A percentile compares a stretch with the other conserved stretches of the same genome.
phyloP scores from a whole-genome alignment of 1,140 invertebrate species.

The Bombus sibiricus region DNA sequence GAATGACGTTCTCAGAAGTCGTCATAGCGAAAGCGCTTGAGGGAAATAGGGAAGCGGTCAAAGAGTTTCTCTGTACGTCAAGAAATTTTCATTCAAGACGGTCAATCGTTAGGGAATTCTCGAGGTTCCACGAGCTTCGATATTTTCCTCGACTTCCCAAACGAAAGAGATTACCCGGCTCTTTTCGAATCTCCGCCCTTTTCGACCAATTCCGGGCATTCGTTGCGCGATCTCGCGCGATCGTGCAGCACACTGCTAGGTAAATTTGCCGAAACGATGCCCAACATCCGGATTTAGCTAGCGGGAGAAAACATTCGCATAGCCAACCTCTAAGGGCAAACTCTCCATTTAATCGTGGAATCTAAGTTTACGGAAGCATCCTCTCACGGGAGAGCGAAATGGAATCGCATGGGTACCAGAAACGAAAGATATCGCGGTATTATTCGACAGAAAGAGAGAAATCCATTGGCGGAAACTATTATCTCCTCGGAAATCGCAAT shows the following conservation, averaged over 20 bases:
- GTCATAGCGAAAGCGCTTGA: background rate
- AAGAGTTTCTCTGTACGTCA: background rate
- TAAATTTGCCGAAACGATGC: slow-evolving; percentile 3
- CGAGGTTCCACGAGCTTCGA: background rate
- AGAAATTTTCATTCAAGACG: slow-evolving; percentile 25
- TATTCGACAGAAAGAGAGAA: too few relatives aligned
- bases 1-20: background rate
- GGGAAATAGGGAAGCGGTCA: background rate
- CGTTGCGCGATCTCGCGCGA: background rate
- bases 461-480: background rate
- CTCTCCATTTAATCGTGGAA: slow-evolving; percentile 29
- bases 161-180: background rate
- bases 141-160: background rate
- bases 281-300: background rate
- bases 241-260: background rate
- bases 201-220: too few relatives aligned
- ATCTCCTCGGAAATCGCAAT: background rate
- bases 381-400: background rate
- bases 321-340: slow-evolving; percentile 3
- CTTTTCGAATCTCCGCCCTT: background rate
- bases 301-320: slow-evolving; percentile 14
- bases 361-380: slow-evolving; percentile 22
- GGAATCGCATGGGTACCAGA: background rate
- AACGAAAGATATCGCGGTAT: background rate
- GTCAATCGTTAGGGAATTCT: background rate